Base-by-base conservation (phyloP, 2,888 invertebrate species). In the Phengaris alcon region DNA sequence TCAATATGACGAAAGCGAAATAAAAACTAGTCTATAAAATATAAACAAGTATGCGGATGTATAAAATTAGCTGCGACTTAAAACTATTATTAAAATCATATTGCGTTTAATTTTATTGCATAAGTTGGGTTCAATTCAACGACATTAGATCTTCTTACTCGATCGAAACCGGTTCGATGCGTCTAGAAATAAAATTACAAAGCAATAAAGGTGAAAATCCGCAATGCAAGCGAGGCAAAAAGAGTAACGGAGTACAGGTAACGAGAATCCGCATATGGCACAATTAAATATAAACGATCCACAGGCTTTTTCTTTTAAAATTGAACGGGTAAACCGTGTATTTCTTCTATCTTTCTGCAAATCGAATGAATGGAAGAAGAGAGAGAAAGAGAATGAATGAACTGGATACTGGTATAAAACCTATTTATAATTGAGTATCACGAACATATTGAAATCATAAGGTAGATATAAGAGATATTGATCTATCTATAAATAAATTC, bases 191-290 rank as follows among this genome's bases (percentile, higher is more conserved):
- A 85, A 83, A 86, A 84, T 82, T 82, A 82, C 84, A 83, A 85
- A 82, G 81, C 76, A 81, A 82, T 80, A 77, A 81, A 87, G 86
- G 84, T 88, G 82, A 90, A 89, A 85, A 88, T 86, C 85, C 87
- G 84, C 87, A 81, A 83, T 77, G 81, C 81, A 85, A 85, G 82
- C 80, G 82, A 83, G 86, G 84, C 85, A 90, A 90, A 90, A 90
- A 87, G 86, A 87, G 84, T 88, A 90, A 90, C 87, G 89, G 88
- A 69, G 13, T 44, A 48, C 54, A 51, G 82, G 84, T 85, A 85
- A 85, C 88, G 87, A 87, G 88, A 89, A 88, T 87, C 88, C 86
- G 82, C 76, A 80, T 46, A 10, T 15, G 48, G 70, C 70, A 35
- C 59, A 22, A 59, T 4, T 35, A 35, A 10, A 59, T 6, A 59